phyloP scores from a whole-genome alignment of 2,888 invertebrate genomes.

The Troides helena region DNA sequence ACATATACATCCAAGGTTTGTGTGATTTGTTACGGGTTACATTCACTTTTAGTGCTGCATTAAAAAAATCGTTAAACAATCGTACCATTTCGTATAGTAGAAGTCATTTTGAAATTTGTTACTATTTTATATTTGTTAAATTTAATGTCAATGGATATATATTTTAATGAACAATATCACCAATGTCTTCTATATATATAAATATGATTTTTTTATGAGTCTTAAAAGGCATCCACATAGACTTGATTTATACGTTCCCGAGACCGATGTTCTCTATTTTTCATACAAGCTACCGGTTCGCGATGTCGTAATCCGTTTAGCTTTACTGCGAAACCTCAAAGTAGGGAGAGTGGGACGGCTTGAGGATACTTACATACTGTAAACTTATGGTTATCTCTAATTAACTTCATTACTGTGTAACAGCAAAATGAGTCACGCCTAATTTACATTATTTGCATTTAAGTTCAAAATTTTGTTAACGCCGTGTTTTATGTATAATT shows the following conservation, averaged over 20 bases:
- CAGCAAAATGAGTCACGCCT: background rate
- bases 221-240: background rate
- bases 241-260: background rate
- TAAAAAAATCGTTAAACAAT: background rate
- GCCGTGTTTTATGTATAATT: background rate
- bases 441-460: background rate
- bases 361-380: slow-evolving; percentile 46
- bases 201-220: background rate
- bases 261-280: slow-evolving; percentile 14
- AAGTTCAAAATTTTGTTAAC: background rate
- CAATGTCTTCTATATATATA: background rate
- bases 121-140: slow-evolving; percentile 1
- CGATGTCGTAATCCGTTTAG: slow-evolving; percentile 37
- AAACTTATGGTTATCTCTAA: slow-evolving; percentile 4
- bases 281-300: slow-evolving; percentile 21
- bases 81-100: background rate
- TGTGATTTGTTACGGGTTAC: slow-evolving; percentile 4
- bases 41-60: slow-evolving; percentile 15
- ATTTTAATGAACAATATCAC: background rate
- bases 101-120: background rate
- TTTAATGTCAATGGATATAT: background rate
- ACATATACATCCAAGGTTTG: slow-evolving; percentile 7
- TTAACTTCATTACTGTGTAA: slow-evolving; percentile 17
- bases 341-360: slow-evolving; percentile 43
- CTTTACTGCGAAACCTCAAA: slow-evolving; percentile 48